These are phyloP conservation scores for Xestobium rufovillosum DNA, from an alignment of 2,888 invertebrate species.

Conservation along the genomic window DNA sequence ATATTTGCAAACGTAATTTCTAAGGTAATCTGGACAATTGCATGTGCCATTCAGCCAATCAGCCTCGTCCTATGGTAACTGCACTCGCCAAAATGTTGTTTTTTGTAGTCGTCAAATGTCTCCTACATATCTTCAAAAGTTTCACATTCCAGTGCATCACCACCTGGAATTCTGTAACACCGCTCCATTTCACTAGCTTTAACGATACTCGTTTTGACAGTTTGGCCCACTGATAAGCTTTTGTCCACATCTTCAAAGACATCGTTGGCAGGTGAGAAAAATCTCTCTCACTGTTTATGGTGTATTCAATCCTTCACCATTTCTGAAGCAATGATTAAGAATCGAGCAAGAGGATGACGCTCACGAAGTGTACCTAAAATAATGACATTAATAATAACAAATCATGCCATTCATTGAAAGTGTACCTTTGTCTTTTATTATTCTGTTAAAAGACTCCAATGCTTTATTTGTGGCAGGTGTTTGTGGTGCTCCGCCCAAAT, in stretches of 20 bases:
- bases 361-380: no score
- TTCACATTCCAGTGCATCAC: no score
- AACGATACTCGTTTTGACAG: no score
- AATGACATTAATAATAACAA: no score
- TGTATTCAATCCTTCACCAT: constrained; percentile 8
- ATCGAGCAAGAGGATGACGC: constrained; percentile 9
- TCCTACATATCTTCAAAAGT: no score
- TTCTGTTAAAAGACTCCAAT: constrained; percentile 11
- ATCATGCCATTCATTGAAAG: no score
- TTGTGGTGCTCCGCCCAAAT: constrained; percentile 9
- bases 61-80: constrained; percentile 8
- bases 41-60: constrained; percentile 12
- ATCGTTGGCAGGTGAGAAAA: no score
- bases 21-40: constrained; percentile 10
- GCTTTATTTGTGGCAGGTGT: constrained; percentile 11
- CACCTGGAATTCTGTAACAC: no score
- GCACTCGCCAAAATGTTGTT: constrained; percentile 8
- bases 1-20: constrained; percentile 9
- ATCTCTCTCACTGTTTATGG: no score
- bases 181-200: no score
- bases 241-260: constrained; percentile 10
- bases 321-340: constrained; percentile 5
- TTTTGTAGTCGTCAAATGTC: constrained; percentile 10
- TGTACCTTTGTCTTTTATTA: constrained; percentile 10
- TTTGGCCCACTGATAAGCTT: constrained; percentile 9